These are phyloP conservation scores for Hybognathus amarus DNA, from an alignment of 2,797 vertebrate species.

Conservation along the genomic window DNA sequence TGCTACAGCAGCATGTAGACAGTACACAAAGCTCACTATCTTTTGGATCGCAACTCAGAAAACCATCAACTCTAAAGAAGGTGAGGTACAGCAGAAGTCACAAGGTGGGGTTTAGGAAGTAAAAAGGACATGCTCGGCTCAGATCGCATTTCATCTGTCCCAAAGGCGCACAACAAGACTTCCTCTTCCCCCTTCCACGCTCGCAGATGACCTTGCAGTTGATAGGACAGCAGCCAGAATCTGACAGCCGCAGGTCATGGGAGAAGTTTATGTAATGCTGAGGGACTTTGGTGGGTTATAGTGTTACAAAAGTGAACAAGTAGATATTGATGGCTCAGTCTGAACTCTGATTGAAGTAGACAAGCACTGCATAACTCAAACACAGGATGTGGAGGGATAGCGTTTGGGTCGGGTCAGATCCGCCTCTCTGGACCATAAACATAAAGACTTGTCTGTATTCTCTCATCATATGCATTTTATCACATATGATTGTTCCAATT, in stretches of 20 bases:
- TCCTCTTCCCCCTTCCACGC: constrained; percentile 39
- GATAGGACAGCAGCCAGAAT: constrained; percentile 43
- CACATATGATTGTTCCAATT: background rate
- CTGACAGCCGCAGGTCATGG: constrained; percentile 12
- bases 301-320: constrained; percentile 38
- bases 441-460: constrained; percentile 9
- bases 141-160: constrained; percentile 40
- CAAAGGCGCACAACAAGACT: constrained; percentile 30
- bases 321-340: constrained; percentile 24
- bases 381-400: constrained; percentile 27
- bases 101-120: constrained; percentile 66
- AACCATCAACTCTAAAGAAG: constrained; percentile 63
- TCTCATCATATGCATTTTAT: background rate
- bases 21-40: background rate
- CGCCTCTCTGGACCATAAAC: background rate
- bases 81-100: constrained; percentile 66
- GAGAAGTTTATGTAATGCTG: constrained; percentile 32
- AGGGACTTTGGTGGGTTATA: constrained; percentile 34
- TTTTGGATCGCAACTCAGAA: background rate
- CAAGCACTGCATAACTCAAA: constrained; percentile 23
- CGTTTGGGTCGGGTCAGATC: constrained; percentile 3
- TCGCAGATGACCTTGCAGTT: constrained; percentile 43
- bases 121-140: constrained; percentile 56
- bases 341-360: constrained; percentile 36
- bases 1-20: background rate